Conservation (phyloP, 2,113 vertebrate species). For the mouse (Mus musculus) region DNA sequence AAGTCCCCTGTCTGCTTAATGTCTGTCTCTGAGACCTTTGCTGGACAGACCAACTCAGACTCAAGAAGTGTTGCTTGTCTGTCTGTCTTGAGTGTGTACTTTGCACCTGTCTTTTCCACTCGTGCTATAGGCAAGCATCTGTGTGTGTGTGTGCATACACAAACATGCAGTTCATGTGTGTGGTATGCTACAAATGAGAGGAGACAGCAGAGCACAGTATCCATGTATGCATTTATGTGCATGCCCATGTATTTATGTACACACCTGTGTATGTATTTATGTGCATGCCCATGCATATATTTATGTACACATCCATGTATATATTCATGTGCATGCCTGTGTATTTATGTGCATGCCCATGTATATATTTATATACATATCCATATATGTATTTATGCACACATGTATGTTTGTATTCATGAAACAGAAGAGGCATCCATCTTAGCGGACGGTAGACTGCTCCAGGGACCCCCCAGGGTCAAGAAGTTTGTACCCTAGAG, state of each 20-base stretch:
- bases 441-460: neutral
- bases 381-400: too few species aligned
- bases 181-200: neutral
- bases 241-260: too few species aligned
- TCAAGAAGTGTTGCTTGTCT: neutral
- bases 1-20: slow-evolving; percentile 47
- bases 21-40: slow-evolving; percentile 20
- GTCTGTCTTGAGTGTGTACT: fast-evolving
- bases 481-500: neutral
- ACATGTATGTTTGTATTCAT: too few species aligned
- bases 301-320: too few species aligned
- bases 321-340: too few species aligned
- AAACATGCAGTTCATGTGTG: neutral
- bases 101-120: neutral
- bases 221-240: too few species aligned
- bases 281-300: too few species aligned
- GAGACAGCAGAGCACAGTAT: neutral
- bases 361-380: too few species aligned
- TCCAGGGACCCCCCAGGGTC: neutral
- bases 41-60: neutral
- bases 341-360: too few species aligned
- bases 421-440: neutral
- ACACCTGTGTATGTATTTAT: too few species aligned
- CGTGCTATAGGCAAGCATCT: too few species aligned
- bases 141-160: neutral